Base-by-base conservation (phyloP, 2,888 invertebrate species). In the Mythimna pallens region DNA sequence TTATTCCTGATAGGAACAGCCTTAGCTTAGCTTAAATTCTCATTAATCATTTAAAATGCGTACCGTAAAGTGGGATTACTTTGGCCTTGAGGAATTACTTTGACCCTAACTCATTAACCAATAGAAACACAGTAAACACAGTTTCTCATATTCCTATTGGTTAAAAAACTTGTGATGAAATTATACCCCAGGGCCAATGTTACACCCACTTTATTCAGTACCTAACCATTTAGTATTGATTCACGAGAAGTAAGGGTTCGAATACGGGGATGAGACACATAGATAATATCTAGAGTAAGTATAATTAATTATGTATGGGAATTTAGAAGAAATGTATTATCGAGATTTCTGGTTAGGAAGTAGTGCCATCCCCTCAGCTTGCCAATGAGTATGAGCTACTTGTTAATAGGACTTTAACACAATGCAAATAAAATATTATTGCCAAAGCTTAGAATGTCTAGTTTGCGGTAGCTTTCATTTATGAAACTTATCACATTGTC, bases 11-110 rank as follows among this genome's bases (percentile, higher is more conserved):
- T 84, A 76, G 54, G 50, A 65, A 76, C 78, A 74, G 83, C 85
- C 80, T 89, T 88, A 89, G 89, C 89, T 89, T 89, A 89, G 87
- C 89, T 73, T 75, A 76, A 83, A 87, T 79, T 68, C 70, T 77
- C 87, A 86, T 88, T 84, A 86, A 89, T 86, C 40, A 66, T 85
- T 81, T 78, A 76, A 82, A 63, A 80, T 36, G 25, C 64, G 59
- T 73, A 76, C 36, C 36, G 36, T 36, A 9, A 9, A 2, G 36
- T 34, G 9, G 1, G 36, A 2, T 36, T 36, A 36, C 36, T 36
- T 36, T 36, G 36, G 9, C 9, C 36, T 1, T 36, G 36, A 36
- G 36, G 36, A 1, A 36, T 9, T 9, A 36, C 9, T 36, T 36
- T 36, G 36, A 36, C 9, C 36, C 36, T 9, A 9, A 36, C 36